A percentile compares a stretch with the other conserved stretches of the same genome.
Evolutionary conservation across 2,113 vertebrate genomes (phyloP).

Genomic region (Pleuronectes platessa): DNA sequence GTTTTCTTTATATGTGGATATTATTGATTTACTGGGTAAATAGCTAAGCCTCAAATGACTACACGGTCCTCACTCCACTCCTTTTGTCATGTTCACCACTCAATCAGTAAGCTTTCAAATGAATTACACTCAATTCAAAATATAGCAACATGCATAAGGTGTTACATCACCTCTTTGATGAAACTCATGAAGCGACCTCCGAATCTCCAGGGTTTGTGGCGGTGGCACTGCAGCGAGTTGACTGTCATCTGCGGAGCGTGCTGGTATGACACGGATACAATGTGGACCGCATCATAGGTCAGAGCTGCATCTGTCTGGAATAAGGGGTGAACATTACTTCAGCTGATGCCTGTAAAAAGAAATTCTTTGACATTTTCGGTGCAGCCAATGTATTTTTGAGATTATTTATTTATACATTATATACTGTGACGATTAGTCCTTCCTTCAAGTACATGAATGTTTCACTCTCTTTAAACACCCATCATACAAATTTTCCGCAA

Average conservation of each 20-base stretch:
- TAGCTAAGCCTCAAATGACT: constrained; percentile 42
- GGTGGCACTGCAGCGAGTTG: constrained; percentile 98
- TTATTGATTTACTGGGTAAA: constrained; percentile 67
- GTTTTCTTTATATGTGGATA: constrained; percentile 47
- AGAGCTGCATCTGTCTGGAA: constrained; percentile 98
- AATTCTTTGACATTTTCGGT: too few species aligned
- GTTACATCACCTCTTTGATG: constrained; percentile 94
- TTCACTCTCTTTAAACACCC: neutral
- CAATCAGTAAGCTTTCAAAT: constrained; percentile 17
- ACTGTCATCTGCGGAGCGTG: constrained; percentile 97
- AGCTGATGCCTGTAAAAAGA: constrained; percentile 54
- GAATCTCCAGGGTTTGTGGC: constrained; percentile 99
- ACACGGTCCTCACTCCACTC: constrained; percentile 14
- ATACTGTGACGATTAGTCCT: too few species aligned
- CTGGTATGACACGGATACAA: constrained; percentile 98
- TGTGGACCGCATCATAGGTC: constrained; percentile 97
- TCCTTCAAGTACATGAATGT: too few species aligned
- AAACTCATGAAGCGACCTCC: constrained; percentile 97
- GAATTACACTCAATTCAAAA: constrained; percentile 38
- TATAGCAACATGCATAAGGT: constrained; percentile 37
- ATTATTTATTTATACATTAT: too few species aligned
- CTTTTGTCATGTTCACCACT: constrained; percentile 18
- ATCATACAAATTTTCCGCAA: neutral
- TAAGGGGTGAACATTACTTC: constrained; percentile 83
- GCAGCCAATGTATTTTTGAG: too few species aligned